Evolutionary conservation across 2,888 invertebrate genomes (phyloP).

Genomic region (Molanna angustata): DNA sequence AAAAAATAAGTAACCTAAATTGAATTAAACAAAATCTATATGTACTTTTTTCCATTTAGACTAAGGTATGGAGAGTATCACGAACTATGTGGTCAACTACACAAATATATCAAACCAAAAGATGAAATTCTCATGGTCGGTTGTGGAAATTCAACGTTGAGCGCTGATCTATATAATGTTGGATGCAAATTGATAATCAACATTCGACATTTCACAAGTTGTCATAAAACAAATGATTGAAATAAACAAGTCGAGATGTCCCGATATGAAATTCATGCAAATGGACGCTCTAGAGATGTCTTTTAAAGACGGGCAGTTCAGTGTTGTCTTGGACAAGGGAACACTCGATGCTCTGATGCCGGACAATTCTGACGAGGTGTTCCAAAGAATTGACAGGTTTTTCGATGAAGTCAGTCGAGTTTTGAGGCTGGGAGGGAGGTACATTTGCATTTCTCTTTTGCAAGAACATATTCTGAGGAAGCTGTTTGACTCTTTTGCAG

Average conservation of each 20-base stretch:
- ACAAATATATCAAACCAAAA: conserved; percentile 84
- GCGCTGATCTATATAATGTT: conserved; percentile 89
- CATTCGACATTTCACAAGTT: conserved; percentile 88
- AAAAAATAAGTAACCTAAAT: too few species aligned
- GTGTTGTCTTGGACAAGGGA: conserved; percentile 91
- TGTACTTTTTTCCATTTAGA: too few species aligned
- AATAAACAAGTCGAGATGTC: conserved; percentile 63
- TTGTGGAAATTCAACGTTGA: conserved; percentile 93
- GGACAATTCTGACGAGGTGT: conserved; percentile 62
- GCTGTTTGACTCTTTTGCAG: conserved; percentile 65
- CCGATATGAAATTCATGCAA: conserved; percentile 74
- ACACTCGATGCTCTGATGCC: conserved; percentile 94
- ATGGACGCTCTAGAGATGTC: conserved; percentile 86
- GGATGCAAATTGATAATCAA: conserved; percentile 86
- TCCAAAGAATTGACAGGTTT: conserved; percentile 64
- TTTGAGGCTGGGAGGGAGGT: conserved; percentile 67
- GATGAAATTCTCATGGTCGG: conserved; percentile 88
- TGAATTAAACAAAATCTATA: too few species aligned
- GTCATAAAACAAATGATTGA: conserved; percentile 89
- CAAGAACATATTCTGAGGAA: conserved; percentile 75
- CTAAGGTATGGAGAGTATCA: conserved; percentile 97
- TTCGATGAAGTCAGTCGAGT: conserved; percentile 68
- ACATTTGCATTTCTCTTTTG: conserved; percentile 49
- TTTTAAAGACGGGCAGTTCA: conserved; percentile 71
- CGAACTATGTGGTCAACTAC: conserved; percentile 79